A percentile compares a stretch with the other conserved stretches of the same genome.
phyloP scores from a whole-genome alignment of 2,113 vertebrate species.

The Gopherus flavomarginatus region DNA sequence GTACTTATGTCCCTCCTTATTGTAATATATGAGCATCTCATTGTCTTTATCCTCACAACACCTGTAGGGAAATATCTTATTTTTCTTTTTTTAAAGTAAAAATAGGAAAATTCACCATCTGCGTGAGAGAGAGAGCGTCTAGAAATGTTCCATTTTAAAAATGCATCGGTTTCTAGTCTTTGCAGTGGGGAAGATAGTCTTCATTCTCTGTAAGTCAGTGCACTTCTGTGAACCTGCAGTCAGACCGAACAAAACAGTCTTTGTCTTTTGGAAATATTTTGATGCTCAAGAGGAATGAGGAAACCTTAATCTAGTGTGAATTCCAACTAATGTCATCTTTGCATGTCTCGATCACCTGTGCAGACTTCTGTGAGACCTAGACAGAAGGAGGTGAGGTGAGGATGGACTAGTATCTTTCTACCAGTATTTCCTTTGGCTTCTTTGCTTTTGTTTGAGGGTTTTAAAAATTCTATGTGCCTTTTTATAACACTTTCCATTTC shows the following conservation, averaged over 20 bases:
- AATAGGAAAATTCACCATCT: not conserved
- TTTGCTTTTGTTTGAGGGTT: not conserved
- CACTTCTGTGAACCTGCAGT: not conserved
- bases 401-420: not conserved
- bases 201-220: not conserved
- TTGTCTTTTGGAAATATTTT: slow-evolving; percentile 9
- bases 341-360: not conserved
- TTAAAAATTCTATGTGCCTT: not conserved
- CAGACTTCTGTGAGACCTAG: not conserved
- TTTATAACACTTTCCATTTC: not conserved
- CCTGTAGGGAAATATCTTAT: not conserved
- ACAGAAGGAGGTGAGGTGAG: not conserved
- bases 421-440: not conserved
- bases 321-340: slow-evolving; percentile 6
- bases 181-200: not conserved
- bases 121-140: not conserved
- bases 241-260: not conserved
- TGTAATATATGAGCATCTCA: not conserved
- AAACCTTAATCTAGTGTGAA: not conserved
- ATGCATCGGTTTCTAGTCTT: not conserved
- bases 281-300: not conserved
- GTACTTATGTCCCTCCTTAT: not conserved
- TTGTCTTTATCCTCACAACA: not conserved
- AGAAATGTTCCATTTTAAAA: not conserved
- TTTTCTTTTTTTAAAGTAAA: not conserved